These are phyloP conservation scores for Cotesia chilonis DNA, from an alignment of 1,140 invertebrate species.

Conservation along the genomic window DNA sequence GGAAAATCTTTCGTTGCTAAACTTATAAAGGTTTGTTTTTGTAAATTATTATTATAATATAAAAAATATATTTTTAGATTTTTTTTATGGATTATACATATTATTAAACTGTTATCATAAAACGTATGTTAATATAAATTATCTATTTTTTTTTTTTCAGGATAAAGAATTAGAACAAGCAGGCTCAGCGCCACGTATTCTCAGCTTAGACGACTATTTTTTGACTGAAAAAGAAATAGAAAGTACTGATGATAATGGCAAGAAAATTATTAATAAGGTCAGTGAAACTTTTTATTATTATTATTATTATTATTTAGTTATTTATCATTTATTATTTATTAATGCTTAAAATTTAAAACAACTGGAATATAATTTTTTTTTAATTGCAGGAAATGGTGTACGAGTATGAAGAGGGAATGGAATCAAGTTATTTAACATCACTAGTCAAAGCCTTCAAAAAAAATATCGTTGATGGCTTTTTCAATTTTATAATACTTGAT, in stretches of 20 bases:
- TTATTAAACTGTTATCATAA: no score
- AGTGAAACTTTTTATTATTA: conserved; percentile 10
- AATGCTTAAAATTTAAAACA: no score
- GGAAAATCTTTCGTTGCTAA: conserved; percentile 90
- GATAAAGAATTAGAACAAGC: conserved; percentile 80
- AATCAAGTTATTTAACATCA: conserved; percentile 81
- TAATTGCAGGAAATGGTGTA: conserved; percentile 82
- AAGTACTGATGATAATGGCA: conserved; percentile 82
- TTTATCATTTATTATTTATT: no score
- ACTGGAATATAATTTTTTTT: conserved; percentile 6
- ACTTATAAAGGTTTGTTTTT: conserved; percentile 76
- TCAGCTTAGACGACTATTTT: conserved; percentile 96
- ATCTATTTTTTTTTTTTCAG: conserved; percentile 59
- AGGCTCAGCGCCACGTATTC: conserved; percentile 83
- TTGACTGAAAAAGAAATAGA: conserved; percentile 88
- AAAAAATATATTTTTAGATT: conserved; percentile 1
- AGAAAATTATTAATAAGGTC: conserved; percentile 74
- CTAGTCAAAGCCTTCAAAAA: conserved; percentile 92
- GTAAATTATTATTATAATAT: background rate
- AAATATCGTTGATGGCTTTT: conserved; percentile 89
- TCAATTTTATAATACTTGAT: conserved; percentile 92
- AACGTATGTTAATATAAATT: no score
- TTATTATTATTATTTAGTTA: conserved; percentile 1
- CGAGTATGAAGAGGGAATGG: conserved; percentile 88
- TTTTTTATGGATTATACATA: background rate